Evolutionary conservation across 2,797 vertebrate genomes (phyloP).

Genomic region (Pseudomugil tenellus): DNA sequence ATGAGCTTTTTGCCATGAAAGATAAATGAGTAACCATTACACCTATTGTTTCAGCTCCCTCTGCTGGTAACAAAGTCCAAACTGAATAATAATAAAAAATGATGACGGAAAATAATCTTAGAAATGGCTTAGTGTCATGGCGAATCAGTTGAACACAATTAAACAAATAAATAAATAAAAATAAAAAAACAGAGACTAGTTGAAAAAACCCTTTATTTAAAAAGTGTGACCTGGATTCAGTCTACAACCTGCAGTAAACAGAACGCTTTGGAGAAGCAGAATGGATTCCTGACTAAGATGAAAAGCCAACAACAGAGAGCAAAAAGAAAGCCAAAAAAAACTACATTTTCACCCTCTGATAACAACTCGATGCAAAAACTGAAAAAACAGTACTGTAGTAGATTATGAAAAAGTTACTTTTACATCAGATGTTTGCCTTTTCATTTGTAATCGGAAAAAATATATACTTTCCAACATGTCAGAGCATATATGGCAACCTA

Average conservation of each 20-base stretch:
- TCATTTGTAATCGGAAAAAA: not conserved
- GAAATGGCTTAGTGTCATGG: too few relatives aligned
- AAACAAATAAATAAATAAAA: not conserved
- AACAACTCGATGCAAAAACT: not conserved
- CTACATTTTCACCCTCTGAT: not conserved
- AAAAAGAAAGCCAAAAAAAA: not conserved
- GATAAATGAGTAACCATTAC: too few relatives aligned
- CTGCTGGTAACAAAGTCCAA: constrained; percentile 31
- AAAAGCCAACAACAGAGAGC: not conserved
- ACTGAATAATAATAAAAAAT: too few relatives aligned
- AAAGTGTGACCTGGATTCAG: not conserved
- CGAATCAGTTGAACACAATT: too few relatives aligned
- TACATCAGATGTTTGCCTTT: not conserved
- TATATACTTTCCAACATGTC: not conserved
- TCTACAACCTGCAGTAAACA: not conserved
- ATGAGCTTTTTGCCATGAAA: not conserved
- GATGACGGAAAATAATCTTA: too few relatives aligned
- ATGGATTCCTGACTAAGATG: not conserved
- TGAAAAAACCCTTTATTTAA: not conserved
- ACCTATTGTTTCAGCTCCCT: constrained; percentile 24
- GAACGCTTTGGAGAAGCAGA: not conserved
- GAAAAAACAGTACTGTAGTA: too few relatives aligned
- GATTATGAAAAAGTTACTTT: too few relatives aligned
- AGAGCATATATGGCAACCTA: not conserved
- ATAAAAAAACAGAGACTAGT: not conserved